phyloP scores from a whole-genome alignment of 2,888 invertebrate genomes.

The Athripsodes cinereus region DNA sequence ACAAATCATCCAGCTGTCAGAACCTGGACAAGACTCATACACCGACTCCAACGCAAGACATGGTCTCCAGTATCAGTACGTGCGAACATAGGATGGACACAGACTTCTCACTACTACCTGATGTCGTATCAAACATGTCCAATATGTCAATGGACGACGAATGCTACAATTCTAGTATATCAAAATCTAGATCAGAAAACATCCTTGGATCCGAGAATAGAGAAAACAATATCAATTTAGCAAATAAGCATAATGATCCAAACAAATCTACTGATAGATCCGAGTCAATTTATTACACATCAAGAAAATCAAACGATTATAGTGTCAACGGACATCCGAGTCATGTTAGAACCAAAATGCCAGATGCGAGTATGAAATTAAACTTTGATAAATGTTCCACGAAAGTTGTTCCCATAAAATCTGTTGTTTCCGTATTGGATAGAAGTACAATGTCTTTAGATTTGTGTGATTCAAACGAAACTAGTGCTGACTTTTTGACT shows the following conservation, averaged over 20 bases:
- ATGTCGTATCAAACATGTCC: conserved; percentile 47
- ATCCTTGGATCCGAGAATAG: conserved; percentile 45
- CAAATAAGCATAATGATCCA: conserved; percentile 37
- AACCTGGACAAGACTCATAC: conserved; percentile 38
- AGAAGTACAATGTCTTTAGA: conserved; percentile 45
- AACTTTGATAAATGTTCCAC: conserved; percentile 43
- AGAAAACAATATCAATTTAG: conserved; percentile 34
- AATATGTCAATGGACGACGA: conserved; percentile 49
- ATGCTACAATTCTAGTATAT: conserved; percentile 44
- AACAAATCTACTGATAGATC: conserved; percentile 32
- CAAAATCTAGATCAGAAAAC: conserved; percentile 47
- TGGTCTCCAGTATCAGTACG: conserved; percentile 49
- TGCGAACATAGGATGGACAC: conserved; percentile 42
- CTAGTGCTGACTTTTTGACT: conserved; percentile 47
- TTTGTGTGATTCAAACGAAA: conserved; percentile 48
- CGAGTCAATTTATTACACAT: conserved; percentile 47
- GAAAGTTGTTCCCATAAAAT: conserved; percentile 36
- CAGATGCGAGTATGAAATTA: conserved; percentile 41
- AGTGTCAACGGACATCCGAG: conserved; percentile 37
- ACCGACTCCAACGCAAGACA: conserved; percentile 48
- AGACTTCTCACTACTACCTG: conserved; percentile 43
- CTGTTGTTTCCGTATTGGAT: conserved; percentile 32
- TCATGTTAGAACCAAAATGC: conserved; percentile 36
- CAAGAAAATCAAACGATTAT: conserved; percentile 46
- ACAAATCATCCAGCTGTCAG: conserved; percentile 45